A percentile compares a stretch with the other conserved stretches of the same genome.
Conservation (phyloP, 2,113 vertebrate species). For the Trachemys scripta region DNA sequence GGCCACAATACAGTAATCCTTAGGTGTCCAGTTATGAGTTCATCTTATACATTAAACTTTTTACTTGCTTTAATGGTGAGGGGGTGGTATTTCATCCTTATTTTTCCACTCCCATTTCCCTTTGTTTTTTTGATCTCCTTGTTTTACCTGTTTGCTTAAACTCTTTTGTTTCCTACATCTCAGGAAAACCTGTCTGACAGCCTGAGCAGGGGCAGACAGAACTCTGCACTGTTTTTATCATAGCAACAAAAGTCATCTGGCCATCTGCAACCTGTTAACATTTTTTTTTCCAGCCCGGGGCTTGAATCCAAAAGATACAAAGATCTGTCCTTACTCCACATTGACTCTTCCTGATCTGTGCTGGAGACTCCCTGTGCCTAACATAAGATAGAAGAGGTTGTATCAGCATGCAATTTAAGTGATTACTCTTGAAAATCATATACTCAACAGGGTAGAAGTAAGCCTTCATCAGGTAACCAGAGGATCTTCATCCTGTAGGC, state of each 20-base stretch:
- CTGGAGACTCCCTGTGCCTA: background rate
- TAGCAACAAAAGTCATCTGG: background rate
- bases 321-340: background rate
- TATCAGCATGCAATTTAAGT: accelerated
- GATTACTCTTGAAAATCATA: accelerated
- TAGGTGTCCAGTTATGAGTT: background rate
- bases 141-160: background rate
- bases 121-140: background rate
- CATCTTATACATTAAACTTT: background rate
- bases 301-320: background rate
- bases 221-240: background rate
- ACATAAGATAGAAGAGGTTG: background rate
- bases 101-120: background rate
- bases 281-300: background rate
- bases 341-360: background rate
- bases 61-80: background rate
- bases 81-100: background rate
- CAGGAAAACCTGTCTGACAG: background rate
- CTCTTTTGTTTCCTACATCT: background rate
- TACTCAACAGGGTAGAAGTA: background rate
- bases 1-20: background rate
- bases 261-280: background rate
- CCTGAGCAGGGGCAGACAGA: background rate
- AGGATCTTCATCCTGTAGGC: background rate
- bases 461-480: background rate